Evolutionary conservation across 1,140 invertebrate species (phyloP).

Genomic region (Adelges cooleyi): DNA sequence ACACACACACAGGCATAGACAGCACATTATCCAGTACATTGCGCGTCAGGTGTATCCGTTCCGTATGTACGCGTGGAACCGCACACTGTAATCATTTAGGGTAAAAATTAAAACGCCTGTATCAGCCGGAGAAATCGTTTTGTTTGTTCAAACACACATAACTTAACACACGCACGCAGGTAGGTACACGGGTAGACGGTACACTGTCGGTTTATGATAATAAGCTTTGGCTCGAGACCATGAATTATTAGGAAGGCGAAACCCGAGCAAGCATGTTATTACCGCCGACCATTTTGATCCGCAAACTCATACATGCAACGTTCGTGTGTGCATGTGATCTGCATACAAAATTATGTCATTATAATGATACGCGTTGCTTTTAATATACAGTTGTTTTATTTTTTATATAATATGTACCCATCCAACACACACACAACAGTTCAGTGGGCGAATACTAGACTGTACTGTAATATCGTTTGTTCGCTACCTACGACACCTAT

Average conservation of each 20-base stretch:
- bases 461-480: no score
- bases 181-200: not conserved
- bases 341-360: constrained; percentile 3
- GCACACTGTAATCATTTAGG: constrained; percentile 18
- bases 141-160: not conserved
- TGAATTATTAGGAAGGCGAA: not conserved
- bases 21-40: not conserved
- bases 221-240: constrained; percentile 13
- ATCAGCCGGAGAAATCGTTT: constrained; percentile 20
- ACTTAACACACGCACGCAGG: not conserved
- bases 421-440: no score
- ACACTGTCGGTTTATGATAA: not conserved
- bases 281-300: not conserved
- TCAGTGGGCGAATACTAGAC: no score
- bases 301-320: not conserved
- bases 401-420: not conserved
- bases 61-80: not conserved
- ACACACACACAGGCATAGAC: not conserved
- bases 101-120: constrained; percentile 13
- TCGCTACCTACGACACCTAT: no score
- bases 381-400: not conserved
- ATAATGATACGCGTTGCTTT: not conserved
- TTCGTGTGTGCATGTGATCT: not conserved
- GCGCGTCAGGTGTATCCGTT: not conserved
- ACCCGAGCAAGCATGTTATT: constrained; percentile 19